These are phyloP conservation scores for Drosophila navojoa DNA, from an alignment of 1,140 invertebrate species.

Conservation along the genomic window DNA sequence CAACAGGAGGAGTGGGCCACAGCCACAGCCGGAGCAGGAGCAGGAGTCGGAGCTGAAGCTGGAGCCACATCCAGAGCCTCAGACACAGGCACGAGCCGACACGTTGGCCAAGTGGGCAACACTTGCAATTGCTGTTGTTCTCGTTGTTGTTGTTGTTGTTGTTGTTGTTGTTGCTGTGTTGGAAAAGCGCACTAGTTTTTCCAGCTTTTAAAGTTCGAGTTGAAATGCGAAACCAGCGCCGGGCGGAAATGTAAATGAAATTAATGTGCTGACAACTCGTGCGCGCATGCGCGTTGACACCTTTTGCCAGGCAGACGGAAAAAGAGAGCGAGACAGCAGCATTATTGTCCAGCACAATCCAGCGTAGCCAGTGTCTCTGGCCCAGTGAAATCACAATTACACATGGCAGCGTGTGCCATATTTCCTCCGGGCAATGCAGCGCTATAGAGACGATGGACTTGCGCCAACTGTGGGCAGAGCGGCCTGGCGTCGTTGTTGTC, in stretches of 20 bases:
- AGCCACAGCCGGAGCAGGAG: slow-evolving; percentile 11
- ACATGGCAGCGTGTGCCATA: slow-evolving; percentile 77
- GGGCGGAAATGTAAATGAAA: slow-evolving; percentile 83
- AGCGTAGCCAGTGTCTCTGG: slow-evolving; percentile 41
- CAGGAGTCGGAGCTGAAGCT: not conserved
- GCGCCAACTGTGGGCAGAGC: slow-evolving; percentile 22
- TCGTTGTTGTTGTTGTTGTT: slow-evolving; percentile 9
- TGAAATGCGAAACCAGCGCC: slow-evolving; percentile 78
- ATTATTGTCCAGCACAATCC: slow-evolving; percentile 11
- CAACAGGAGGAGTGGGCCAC: slow-evolving; percentile 39
- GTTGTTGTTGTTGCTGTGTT: slow-evolving; percentile 7
- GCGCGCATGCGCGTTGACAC: slow-evolving; percentile 80
- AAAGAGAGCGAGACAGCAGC: slow-evolving; percentile 4
- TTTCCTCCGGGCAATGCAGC: slow-evolving; percentile 51
- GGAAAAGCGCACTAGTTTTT: slow-evolving; percentile 78
- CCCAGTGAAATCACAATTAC: slow-evolving; percentile 77
- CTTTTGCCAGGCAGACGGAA: slow-evolving; percentile 34
- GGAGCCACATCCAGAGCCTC: slow-evolving; percentile 14
- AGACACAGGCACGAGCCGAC: slow-evolving; percentile 65
- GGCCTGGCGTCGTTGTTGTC: slow-evolving; percentile 35
- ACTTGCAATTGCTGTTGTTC: slow-evolving; percentile 33
- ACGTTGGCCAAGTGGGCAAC: slow-evolving; percentile 62
- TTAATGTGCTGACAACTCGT: slow-evolving; percentile 82
- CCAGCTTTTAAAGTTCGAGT: slow-evolving; percentile 60
- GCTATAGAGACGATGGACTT: slow-evolving; percentile 35